A percentile compares a stretch with the other conserved stretches of the same genome.
Evolutionary conservation across 1,140 invertebrate genomes (phyloP).

Genomic region (Dreissena polymorpha): DNA sequence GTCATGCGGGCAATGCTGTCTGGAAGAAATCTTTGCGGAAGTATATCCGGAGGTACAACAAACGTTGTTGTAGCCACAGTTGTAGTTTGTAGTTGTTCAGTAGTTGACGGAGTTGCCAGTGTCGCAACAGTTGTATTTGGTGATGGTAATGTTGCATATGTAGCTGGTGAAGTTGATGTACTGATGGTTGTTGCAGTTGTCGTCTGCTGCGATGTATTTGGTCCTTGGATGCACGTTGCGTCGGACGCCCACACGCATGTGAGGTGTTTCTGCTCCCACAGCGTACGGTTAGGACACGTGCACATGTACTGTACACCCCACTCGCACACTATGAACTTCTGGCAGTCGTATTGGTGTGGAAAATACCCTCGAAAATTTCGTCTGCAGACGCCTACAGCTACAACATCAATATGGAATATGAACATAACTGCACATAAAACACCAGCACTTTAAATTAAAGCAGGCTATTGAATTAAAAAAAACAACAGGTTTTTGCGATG

Average conservation of each 20-base stretch:
- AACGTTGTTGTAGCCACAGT: too few species aligned
- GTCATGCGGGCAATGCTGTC: too few species aligned
- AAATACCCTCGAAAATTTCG: conserved; percentile 32
- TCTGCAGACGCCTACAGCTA: conserved; percentile 32
- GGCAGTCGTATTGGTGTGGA: conserved; percentile 8
- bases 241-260: conserved; percentile 35
- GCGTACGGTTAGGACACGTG: conserved; percentile 23
- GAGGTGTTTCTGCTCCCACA: conserved; percentile 19
- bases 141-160: too few species aligned
- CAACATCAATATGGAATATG: not conserved
- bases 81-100: too few species aligned
- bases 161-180: not conserved
- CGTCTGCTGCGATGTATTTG: not conserved
- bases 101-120: too few species aligned
- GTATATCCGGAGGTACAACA: too few species aligned
- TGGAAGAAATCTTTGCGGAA: too few species aligned
- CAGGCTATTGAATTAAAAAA: too few species aligned
- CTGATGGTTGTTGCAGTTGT: conserved; percentile 4
- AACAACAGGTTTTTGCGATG: too few species aligned
- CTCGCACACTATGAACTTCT: conserved; percentile 43
- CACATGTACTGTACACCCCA: conserved; percentile 42
- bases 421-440: too few species aligned
- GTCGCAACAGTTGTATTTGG: too few species aligned
- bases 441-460: too few species aligned
- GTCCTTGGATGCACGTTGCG: conserved; percentile 3